A percentile compares a stretch with the other conserved stretches of the same genome.
Evolutionary conservation across 2,113 vertebrate genomes (phyloP).

Genomic region (Eurypyga helias): DNA sequence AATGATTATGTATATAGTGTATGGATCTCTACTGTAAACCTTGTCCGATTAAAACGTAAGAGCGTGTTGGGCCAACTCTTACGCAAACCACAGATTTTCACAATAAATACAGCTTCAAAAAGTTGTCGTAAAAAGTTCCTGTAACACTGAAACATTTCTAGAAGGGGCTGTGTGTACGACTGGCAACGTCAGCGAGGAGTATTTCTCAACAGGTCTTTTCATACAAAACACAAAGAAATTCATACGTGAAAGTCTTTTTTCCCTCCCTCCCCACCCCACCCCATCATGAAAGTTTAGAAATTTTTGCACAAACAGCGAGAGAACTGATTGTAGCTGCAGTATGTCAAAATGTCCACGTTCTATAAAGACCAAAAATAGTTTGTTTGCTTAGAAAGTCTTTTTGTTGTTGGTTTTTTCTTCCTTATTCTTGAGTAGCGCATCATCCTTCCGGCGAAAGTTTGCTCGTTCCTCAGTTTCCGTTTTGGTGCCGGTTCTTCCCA

Average conservation of each 20-base stretch:
- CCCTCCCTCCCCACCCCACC: constrained; percentile 5
- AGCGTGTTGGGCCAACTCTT: not conserved
- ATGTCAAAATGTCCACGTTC: constrained; percentile 47
- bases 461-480: not conserved
- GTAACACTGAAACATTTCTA: constrained; percentile 36
- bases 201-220: constrained; percentile 48
- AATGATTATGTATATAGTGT: constrained; percentile 58
- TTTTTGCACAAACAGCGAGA: constrained; percentile 64
- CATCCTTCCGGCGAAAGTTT: not conserved
- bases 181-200: constrained; percentile 43
- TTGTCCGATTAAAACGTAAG: constrained; percentile 23
- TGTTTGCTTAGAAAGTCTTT: constrained; percentile 39
- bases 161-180: constrained; percentile 57
- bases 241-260: constrained; percentile 15
- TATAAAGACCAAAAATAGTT: constrained; percentile 67
- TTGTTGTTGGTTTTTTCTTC: not conserved
- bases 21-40: constrained; percentile 67
- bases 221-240: constrained; percentile 68
- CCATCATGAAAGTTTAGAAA: constrained; percentile 35
- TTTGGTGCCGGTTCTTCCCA: not conserved
- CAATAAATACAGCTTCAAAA: constrained; percentile 74
- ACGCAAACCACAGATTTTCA: constrained; percentile 48
- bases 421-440: not conserved
- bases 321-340: constrained; percentile 71
- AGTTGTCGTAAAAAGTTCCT: constrained; percentile 59